Conservation (phyloP, 2,113 vertebrate species). For the Callaeas wilsoni region DNA sequence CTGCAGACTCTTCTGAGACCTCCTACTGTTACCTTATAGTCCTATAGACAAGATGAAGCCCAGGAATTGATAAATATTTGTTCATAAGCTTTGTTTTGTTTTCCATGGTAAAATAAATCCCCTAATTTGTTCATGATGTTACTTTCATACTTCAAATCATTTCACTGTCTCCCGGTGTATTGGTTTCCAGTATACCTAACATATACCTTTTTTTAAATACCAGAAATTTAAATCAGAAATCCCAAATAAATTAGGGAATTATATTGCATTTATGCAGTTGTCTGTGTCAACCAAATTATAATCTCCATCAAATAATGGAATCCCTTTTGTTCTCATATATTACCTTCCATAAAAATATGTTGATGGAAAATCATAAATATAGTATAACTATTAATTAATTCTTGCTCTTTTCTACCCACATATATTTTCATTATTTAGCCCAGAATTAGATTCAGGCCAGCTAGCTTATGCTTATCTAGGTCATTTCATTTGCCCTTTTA, state of each 20-base stretch:
- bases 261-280: not conserved
- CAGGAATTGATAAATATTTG: not conserved
- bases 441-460: not conserved
- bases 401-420: not conserved
- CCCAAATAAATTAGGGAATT: not conserved
- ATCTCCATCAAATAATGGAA: not conserved
- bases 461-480: not conserved
- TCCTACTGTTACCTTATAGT: not conserved
- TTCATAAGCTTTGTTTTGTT: not conserved
- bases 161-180: not conserved
- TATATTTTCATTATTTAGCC: not conserved
- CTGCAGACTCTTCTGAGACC: not conserved
- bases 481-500: conserved; percentile 6
- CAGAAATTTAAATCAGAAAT: not conserved
- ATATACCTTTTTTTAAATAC: not conserved
- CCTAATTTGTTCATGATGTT: not conserved
- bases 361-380: not conserved
- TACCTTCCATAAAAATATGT: not conserved
- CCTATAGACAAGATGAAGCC: not conserved
- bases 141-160: not conserved
- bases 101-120: not conserved
- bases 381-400: not conserved
- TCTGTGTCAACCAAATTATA: not conserved
- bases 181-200: not conserved
- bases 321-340: not conserved